Base-by-base conservation (phyloP, 2,888 invertebrate genomes). In the Coenonympha glycerion region DNA sequence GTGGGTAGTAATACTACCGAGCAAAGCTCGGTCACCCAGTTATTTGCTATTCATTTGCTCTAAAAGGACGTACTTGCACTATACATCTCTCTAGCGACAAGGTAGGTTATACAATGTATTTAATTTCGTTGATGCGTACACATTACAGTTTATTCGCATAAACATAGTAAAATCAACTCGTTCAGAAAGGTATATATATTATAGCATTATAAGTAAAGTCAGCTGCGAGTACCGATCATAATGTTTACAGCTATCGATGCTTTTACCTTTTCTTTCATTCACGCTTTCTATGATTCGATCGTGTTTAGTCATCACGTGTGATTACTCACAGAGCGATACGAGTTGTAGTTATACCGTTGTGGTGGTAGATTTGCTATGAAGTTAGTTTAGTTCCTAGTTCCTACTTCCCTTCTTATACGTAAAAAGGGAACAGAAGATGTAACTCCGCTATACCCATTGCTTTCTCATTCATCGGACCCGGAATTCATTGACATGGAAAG, bases 211-310 rank as follows among this genome's bases (percentile, higher is more conserved):
- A 13, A 4, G 2, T 22, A 47, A 47, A 47, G 40, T 26, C 47
- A 49, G 31, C 40, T 41, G 26, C 40, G 46, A 28, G 24, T 21
- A 40, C 36, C 36, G n/a, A n/a, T n/a, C n/a, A n/a, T n/a, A 22
- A 33, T 28, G 21, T 46, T 16, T 41, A 37, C n/a, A n/a, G n/a
- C 28, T 26, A 42, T 50, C 53, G 53, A 55, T 52, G 55, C 58
- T 55, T 56, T 60, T 61, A 58, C 57, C 58, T 56, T 55, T 56
- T 56, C 42, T 59, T 58, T 47, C 45, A 60, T 56, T 57, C 53
- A 52, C 53, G 56, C 62, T 63, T 63, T 61, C 61, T 59, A 59
- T 54, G 26, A 33, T 47, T 44, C 42, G 22, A 36, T 47, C 42
- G 46, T 56, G 54, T 55, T 53, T 49, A 52, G 59, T 47, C 41